phyloP scores from a whole-genome alignment of 2,888 invertebrate species.

The Agrenia bidenticulata region DNA sequence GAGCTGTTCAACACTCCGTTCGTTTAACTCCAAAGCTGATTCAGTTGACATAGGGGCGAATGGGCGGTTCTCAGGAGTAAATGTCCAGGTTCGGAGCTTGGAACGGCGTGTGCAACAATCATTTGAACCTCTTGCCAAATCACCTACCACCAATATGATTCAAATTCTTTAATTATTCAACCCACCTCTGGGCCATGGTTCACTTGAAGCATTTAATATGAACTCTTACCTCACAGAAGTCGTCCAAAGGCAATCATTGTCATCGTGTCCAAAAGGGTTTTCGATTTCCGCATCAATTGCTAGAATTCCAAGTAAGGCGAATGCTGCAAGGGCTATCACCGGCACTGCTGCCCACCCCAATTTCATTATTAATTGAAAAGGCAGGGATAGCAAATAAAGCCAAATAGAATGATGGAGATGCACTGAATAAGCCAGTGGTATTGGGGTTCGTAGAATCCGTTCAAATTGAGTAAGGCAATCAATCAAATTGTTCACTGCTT shows the following conservation, averaged over 20 bases:
- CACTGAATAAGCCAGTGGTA: slow-evolving; percentile 35
- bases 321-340: slow-evolving; percentile 21
- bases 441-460: slow-evolving; percentile 36
- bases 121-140: slow-evolving; percentile 12
- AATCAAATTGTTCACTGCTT: slow-evolving; percentile 15
- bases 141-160: neutral
- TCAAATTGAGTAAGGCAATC: slow-evolving; percentile 33
- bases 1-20: too few species aligned
- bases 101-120: slow-evolving; percentile 10
- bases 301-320: slow-evolving; percentile 30
- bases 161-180: neutral
- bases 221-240: slow-evolving; percentile 22
- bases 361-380: slow-evolving; percentile 24
- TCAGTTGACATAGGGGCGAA: too few species aligned
- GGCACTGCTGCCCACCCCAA: slow-evolving; percentile 32
- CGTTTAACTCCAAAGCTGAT: too few species aligned
- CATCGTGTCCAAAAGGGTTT: slow-evolving; percentile 38
- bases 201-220: too few species aligned
- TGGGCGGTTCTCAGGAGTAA: neutral
- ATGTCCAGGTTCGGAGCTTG: slow-evolving; percentile 15
- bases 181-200: too few species aligned
- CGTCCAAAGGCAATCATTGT: slow-evolving; percentile 34
- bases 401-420: slow-evolving; percentile 36
- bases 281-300: slow-evolving; percentile 35
- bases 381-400: slow-evolving; percentile 29